phyloP scores from a whole-genome alignment of 2,888 invertebrate species.

The Cotesia congregata region DNA sequence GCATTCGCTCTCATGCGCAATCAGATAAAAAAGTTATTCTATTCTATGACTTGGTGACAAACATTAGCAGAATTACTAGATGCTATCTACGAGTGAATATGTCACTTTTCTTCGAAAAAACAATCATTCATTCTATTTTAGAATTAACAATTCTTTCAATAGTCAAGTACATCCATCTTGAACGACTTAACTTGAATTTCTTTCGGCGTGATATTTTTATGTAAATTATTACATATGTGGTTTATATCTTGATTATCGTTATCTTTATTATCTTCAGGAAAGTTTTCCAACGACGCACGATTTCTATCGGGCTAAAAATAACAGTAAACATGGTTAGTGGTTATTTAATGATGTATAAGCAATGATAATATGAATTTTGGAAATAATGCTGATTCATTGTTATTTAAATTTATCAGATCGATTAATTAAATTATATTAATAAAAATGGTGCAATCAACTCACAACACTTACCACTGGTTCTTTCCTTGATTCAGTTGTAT shows the following conservation, averaged over 20 bases:
- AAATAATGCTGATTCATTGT: too few species aligned
- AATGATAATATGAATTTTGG: background rate
- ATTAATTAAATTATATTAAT: background rate
- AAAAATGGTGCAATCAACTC: slow-evolving; percentile 70
- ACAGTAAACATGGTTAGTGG: background rate
- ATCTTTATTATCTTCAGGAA: slow-evolving; percentile 69
- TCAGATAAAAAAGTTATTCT: slow-evolving; percentile 19
- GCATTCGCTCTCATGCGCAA: slow-evolving; percentile 6
- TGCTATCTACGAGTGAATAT: background rate
- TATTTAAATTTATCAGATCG: background rate
- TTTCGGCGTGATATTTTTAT: slow-evolving; percentile 65
- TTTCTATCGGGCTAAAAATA: slow-evolving; percentile 70
- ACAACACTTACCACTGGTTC: slow-evolving; percentile 96
- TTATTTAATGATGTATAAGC: background rate
- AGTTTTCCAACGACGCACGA: slow-evolving; percentile 58
- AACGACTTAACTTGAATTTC: slow-evolving; percentile 70
- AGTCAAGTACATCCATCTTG: slow-evolving; percentile 75
- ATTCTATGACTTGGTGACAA: slow-evolving; percentile 1
- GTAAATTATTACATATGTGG: slow-evolving; percentile 60
- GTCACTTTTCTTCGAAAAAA: background rate
- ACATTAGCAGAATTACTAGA: slow-evolving; percentile 13
- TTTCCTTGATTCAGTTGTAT: slow-evolving; percentile 93
- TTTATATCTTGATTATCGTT: slow-evolving; percentile 68
- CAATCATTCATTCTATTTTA: background rate
- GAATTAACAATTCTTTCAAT: slow-evolving; percentile 59